A percentile compares a stretch with the other conserved stretches of the same genome.
Conservation (phyloP, 2,797 vertebrate species). For the Dipus sagitta region DNA sequence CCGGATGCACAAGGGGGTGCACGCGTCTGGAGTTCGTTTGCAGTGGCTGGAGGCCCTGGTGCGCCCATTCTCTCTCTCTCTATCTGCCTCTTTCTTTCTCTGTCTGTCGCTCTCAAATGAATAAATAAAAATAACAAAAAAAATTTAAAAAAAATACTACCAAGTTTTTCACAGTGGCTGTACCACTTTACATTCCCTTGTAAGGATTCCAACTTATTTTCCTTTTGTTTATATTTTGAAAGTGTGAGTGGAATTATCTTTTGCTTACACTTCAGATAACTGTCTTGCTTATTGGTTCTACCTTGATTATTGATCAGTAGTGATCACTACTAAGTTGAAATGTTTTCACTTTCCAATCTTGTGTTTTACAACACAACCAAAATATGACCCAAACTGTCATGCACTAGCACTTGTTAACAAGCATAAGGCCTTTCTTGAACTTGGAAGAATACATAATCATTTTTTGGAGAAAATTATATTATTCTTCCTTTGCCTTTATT, state of each 20-base stretch:
- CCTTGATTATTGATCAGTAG: constrained; percentile 9
- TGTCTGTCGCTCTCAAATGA: too few species aligned
- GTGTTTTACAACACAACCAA: background rate
- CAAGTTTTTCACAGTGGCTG: background rate
- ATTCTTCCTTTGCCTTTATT: background rate
- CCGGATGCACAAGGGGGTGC: too few species aligned
- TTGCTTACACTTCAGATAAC: constrained; percentile 36
- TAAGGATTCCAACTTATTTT: background rate
- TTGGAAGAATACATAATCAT: background rate
- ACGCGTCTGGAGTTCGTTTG: too few species aligned
- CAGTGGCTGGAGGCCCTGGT: too few species aligned
- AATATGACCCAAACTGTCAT: background rate
- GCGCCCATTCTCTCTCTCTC: too few species aligned
- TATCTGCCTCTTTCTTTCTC: too few species aligned
- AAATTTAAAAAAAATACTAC: too few species aligned
- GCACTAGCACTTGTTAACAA: background rate
- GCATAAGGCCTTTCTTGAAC: constrained; percentile 32
- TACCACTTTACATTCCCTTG: background rate
- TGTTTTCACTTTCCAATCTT: constrained; percentile 29
- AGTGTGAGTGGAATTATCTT: constrained; percentile 26
- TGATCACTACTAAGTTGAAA: background rate
- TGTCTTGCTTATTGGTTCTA: constrained; percentile 48
- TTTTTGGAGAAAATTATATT: too few species aligned
- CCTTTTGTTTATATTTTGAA: background rate
- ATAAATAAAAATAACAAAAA: too few species aligned